Evolutionary conservation across 53 echinoderm and acorn worm genomes (phyloP).

Genomic region (Holothuria scabra): DNA sequence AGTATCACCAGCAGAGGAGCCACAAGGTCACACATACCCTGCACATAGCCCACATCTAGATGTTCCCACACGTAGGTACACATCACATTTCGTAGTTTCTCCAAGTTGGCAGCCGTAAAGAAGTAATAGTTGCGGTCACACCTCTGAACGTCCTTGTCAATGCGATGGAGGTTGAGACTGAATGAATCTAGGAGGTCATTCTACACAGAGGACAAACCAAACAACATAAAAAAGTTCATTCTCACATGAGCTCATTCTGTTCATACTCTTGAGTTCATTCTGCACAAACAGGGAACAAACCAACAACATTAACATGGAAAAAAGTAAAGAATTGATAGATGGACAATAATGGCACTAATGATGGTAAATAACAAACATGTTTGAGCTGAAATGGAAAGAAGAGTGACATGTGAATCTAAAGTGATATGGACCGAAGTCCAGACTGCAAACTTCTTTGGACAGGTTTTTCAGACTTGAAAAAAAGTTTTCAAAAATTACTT

Average conservation of each 20-base stretch:
- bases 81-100: constrained; percentile 96
- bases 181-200: constrained; percentile 92
- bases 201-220: constrained; percentile 47
- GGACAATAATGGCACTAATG: too few relatives aligned
- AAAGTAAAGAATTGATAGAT: too few relatives aligned
- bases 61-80: constrained; percentile 99
- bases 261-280: too few relatives aligned
- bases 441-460: too few relatives aligned
- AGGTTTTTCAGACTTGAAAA: too few relatives aligned
- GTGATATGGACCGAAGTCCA: too few relatives aligned
- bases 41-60: constrained; percentile 95
- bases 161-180: constrained; percentile 93
- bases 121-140: constrained; percentile 97
- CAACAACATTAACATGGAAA: neutral
- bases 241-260: too few relatives aligned
- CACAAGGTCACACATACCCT: constrained; percentile 98
- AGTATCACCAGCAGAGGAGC: constrained; percentile 92
- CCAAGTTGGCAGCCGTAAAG: constrained; percentile 85
- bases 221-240: too few relatives aligned
- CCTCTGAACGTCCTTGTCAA: constrained; percentile 98
- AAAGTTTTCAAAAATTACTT: neutral
- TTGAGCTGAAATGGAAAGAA: too few relatives aligned
- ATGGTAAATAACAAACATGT: too few relatives aligned
- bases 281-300: constrained; percentile 20
- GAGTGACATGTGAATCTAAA: too few relatives aligned